A percentile compares a stretch with the other conserved stretches of the same genome.
phyloP scores from a whole-genome alignment of 2,797 vertebrate genomes.

The Lithobates pipiens region DNA sequence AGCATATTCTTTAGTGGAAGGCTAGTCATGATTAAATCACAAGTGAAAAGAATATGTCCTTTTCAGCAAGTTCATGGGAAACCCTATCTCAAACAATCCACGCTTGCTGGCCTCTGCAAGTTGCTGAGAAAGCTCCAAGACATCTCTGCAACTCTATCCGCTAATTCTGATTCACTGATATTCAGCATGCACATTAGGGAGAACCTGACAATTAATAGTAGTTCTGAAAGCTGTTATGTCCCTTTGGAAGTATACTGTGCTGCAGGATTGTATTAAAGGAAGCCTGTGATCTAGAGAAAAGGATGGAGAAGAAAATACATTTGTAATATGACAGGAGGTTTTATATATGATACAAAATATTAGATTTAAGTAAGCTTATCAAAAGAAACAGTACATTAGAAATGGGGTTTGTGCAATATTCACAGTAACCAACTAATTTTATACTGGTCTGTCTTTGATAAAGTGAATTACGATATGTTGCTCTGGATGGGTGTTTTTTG shows the following conservation, averaged over 20 bases:
- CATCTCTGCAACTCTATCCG: background rate
- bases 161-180: background rate
- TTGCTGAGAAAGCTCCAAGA: background rate
- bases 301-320: background rate
- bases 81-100: background rate
- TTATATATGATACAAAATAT: background rate
- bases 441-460: too few relatives aligned
- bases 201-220: constrained; percentile 3
- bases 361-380: background rate
- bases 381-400: background rate
- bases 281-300: background rate
- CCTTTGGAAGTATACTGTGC: constrained; percentile 12
- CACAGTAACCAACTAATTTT: too few relatives aligned
- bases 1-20: background rate
- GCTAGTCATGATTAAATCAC: constrained; percentile 1
- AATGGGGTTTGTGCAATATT: too few relatives aligned
- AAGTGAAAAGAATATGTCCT: constrained; percentile 3
- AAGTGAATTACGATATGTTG: too few relatives aligned
- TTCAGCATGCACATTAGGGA: background rate
- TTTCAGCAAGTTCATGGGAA: constrained; percentile 10
- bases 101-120: background rate
- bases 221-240: constrained; percentile 4
- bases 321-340: too few relatives aligned
- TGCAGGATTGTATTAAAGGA: background rate
- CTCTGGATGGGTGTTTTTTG: too few relatives aligned